Base-by-base conservation (phyloP, 2,797 vertebrate species). In the Emys orbicularis region DNA sequence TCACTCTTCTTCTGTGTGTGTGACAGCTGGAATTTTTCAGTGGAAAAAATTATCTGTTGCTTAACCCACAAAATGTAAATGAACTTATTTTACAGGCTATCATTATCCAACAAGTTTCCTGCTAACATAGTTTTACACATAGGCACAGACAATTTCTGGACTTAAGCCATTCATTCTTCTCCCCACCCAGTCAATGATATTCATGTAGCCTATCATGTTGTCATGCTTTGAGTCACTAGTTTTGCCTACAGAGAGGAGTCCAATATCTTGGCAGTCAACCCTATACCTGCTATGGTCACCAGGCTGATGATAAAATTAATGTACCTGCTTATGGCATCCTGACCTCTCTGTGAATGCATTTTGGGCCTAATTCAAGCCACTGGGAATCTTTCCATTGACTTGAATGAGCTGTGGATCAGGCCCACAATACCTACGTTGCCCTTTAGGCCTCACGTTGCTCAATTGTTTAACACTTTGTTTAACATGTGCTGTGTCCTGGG, bases 61-160 rank as follows among this genome's bases (percentile, higher is more conserved):
- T 94, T 83, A 97, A 97, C 95, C 77, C 82, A 93, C 84, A 84
- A 95, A 92, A 96, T 94, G 86, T 91, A 86, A 91, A 92, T 93
- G 25, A 47, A 93, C 86, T 84, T 81, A 82, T 94, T 96, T 81
- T 84, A 92, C 85, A 56, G 87, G 80, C 37, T 96, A 92, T 97
- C 80, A 41, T 81, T 81, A 57, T 12, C 44, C 37, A 82, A 54
- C 41, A 82, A 41, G 27, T 81, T 81, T 59, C 90, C 94, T 90
- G 90, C 90, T 81, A 90, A 92, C 86, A 44, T 79, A 65, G 81
- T 94, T 92, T 82, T 94, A 49, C 54, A 41, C 47, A 96, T 95
- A 94, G 96, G 94, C 92, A 91, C 90, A 87, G 92, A n/a, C 53
- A 90, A 74, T 50, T 95, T 77, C 92, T 97, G 97, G 96, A 92